Base-by-base conservation (phyloP, 2,888 invertebrate genomes). In the Mesodorylaimus sp. region DNA sequence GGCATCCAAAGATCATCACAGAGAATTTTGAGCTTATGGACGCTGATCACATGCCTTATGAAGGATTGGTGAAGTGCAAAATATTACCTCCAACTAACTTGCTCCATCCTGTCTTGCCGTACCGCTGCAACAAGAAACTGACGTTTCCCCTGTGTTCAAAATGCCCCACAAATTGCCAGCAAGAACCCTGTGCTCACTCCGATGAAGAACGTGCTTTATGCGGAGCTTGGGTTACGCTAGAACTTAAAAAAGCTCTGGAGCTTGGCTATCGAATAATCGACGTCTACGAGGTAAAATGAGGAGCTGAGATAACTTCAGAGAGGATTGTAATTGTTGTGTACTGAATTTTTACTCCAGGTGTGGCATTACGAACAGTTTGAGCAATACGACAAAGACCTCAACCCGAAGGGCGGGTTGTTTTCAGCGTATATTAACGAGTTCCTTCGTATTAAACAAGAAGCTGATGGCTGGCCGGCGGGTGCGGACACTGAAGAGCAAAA, bases 51-150 rank as follows among this genome's bases (percentile, higher is more conserved):
- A 7, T 7, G 16, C 41, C 48, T 13, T 62, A 61, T 43, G 54
- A 57, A 44, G 63, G 62, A 2, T 13, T 61, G 1, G 49, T 60
- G 2, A 55, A 61, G 41, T 59, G 59, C 45, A 56, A 53, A 47
- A 48, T 63, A 3, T 23, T 61, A 16, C 60, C 62, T 5, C 62
- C 60, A 2, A 37, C 52, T 38, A 44, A 52, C 7, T 45, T 62
- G 5, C 60, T 59, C 45, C 56, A 57, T 32, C 61, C 62, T 7
- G 60, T 63, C 1, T 50, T 64, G 1, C 61, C 62, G 1, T 53
- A 48, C n/a, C 45, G 53, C 50, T 51, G 50, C 2, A 52, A 53
- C 29, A 52, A 52, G 0, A 60, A 60, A 52, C 52, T 59, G 2
- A 52, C 55, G 29, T 62, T 61, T 48, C 53, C 59, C 1, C 50